Evolutionary conservation across 2,797 vertebrate genomes (phyloP), one percentile per base, ranked within the genome.

Genomic region (Smutsia gigantea): DNA sequence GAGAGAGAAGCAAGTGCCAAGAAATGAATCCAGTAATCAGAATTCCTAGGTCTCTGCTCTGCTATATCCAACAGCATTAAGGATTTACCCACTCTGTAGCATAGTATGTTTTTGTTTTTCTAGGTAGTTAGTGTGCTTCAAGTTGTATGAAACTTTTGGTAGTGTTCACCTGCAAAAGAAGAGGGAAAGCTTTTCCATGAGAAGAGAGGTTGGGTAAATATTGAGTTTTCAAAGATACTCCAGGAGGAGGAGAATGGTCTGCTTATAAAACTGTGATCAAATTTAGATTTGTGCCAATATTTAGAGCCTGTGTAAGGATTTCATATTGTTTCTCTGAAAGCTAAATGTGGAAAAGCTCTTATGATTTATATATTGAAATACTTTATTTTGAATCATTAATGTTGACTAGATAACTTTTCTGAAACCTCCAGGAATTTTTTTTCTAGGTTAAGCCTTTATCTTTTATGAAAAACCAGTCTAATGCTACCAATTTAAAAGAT

Each of bases 311-410:
- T 78, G 7, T 75, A 69, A 82, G 15, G 19, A 71, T 95, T 95
- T 96, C 49, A 57, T 85, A 57, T 72, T 91, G n/a, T 81, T 85
- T 82, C 12, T 90, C 63, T 91, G 46, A 81, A 96, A 93, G 87
- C 8, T 93, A 87, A 83, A 77, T 94, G 51, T 61, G n/a, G 29
- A 85, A 90, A 93, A 90, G 51, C 5, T 81, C 12, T 85, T 34
- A 42, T 89, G 39, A 83, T 69, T 69, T 93, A 29, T 78, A n/a
- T n/a, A 59, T 63, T 89, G 53, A 81, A 90, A 51, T 86, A 64
- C 34, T 88, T 72, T 13, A 75, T 82, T 97, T 97, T 87, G 71
- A 93, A 69, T n/a, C 39, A 57, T 82, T 90, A 59, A 57, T 90
- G 14, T 93, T 95, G 37, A 82, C 46, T 87, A 46, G 23, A 19